Conservation (phyloP, 2,888 invertebrate species). For the Orchestes rusci region DNA sequence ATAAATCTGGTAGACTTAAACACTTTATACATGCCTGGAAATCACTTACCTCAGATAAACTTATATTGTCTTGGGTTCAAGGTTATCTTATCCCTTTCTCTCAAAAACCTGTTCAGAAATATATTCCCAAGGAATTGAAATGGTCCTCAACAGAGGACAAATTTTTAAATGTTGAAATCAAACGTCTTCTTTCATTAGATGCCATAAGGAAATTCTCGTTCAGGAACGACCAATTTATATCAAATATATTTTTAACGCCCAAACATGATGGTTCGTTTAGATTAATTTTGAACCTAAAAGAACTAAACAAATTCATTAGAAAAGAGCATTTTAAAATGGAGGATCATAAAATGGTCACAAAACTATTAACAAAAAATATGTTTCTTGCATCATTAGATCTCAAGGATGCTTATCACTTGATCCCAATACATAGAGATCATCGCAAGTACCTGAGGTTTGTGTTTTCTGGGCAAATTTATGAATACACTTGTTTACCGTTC, state of each 20-base stretch:
- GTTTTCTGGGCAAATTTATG: slow-evolving; percentile 24
- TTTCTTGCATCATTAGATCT: slow-evolving; percentile 20
- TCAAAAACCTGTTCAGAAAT: background rate
- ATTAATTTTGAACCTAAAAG: background rate
- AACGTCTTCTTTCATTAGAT: background rate
- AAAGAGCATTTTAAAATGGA: slow-evolving; percentile 25
- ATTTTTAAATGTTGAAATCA: background rate
- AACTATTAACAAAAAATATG: slow-evolving; percentile 19
- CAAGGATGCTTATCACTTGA: slow-evolving; percentile 27
- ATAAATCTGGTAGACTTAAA: too few relatives aligned
- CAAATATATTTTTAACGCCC: background rate
- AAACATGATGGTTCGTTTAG: background rate
- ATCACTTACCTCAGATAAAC: too few relatives aligned
- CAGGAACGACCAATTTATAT: background rate
- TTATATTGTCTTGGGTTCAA: too few relatives aligned
- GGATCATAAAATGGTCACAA: slow-evolving; percentile 25
- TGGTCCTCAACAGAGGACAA: background rate
- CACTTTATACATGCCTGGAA: too few relatives aligned
- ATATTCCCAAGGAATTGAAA: background rate
- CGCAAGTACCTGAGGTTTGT: slow-evolving; percentile 28
- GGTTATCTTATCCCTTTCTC: background rate
- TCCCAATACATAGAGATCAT: slow-evolving; percentile 23
- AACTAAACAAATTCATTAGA: background rate
- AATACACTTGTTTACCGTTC: slow-evolving; percentile 30
- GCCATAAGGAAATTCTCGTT: background rate